Base-by-base conservation (phyloP, 1,140 invertebrate species). In the Bombus haemorrhoidalis region DNA sequence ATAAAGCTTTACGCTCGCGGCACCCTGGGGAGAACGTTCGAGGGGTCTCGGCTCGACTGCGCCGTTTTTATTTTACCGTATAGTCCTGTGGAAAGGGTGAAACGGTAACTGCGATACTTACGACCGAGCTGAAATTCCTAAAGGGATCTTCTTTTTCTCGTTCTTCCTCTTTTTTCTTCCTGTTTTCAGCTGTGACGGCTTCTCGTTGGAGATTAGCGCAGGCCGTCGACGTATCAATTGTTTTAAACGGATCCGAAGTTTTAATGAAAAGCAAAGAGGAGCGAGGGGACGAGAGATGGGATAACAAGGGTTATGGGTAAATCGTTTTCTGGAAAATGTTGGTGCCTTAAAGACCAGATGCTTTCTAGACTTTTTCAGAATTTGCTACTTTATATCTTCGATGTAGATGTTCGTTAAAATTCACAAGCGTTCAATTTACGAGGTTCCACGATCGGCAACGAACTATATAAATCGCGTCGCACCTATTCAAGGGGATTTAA, bases 381-480 rank as follows among this genome's bases (percentile, higher is more conserved):
- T 62, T 62, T 12, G 28, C 3, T 62, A n/a, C 28, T n/a, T 62
- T n/a, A 12, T 12, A 62, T n/a, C n/a, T 34, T 3, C 64, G 6
- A 32, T 15, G 5, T 4, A 8, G 13, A n/a, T 57, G 80, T 73
- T 47, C 81, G 66, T 85, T 73, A 47, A 41, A 81, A 28, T 41
- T 25, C 34, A 66, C 32, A 57, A 64, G 64, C 84, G 59, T 64
- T 64, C 69, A 18, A 74, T 32, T 82, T 57, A 59, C 28, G 64
- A 64, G 68, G 13, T 75, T 86, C 62, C 41, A 77, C 80, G 69
- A 62, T 66, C 66, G 39, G 59, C 84, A 83, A 75, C 84, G 85
- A 89, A 87, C 86, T 82, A 85, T 86, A 92, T 91, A 90, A 90
- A 91, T 91, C 84, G 90, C 76, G 76, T 57, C 64, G 66, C 69